phyloP scores from a whole-genome alignment of 2,797 vertebrate genomes.

The Mycteria americana region DNA sequence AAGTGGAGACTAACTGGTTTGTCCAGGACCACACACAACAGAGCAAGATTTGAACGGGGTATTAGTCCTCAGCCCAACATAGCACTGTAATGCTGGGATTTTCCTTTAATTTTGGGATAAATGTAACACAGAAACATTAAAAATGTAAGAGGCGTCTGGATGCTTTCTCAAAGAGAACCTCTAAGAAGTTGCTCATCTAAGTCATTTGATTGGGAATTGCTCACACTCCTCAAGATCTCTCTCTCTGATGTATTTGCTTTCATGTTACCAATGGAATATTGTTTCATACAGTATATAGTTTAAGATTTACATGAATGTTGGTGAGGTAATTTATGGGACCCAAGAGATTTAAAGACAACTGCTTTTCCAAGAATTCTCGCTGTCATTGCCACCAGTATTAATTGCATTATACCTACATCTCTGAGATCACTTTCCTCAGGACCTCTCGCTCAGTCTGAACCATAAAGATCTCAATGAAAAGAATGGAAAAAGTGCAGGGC shows the following conservation, averaged over 20 bases:
- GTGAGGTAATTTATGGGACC: neutral
- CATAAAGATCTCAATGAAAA: neutral
- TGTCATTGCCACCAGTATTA: neutral
- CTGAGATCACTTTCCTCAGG: neutral
- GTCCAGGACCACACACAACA: rapidly evolving
- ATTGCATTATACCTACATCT: neutral
- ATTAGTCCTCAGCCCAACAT: neutral
- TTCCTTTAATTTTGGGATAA: neutral
- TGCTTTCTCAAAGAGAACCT: neutral
- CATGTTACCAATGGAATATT: neutral
- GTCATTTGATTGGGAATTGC: neutral
- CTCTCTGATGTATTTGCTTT: neutral
- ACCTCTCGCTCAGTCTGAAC: neutral
- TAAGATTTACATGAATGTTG: neutral
- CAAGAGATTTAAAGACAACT: neutral
- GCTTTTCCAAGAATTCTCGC: neutral
- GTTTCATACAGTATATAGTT: neutral
- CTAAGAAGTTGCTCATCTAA: neutral
- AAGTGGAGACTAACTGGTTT: neutral
- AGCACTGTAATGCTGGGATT: neutral
- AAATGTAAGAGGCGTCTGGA: neutral
- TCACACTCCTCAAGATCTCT: neutral
- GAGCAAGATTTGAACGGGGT: neutral
- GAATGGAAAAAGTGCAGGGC: neutral
- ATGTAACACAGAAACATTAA: neutral